Base-by-base conservation (phyloP, 2,113 vertebrate genomes). In the Odontesthes bonariensis region DNA sequence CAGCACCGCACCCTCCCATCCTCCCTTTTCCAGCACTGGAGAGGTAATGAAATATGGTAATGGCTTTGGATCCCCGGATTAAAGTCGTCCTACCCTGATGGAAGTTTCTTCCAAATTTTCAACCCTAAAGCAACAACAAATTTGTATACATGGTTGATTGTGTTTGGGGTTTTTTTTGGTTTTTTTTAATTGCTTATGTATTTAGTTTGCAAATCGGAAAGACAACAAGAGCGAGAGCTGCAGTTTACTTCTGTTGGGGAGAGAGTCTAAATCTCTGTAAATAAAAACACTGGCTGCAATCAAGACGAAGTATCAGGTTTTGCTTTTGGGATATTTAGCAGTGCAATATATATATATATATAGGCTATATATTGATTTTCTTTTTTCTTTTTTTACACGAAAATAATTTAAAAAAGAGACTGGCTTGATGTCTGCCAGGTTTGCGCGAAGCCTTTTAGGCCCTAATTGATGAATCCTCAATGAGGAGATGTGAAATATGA, bases 1-100 rank as follows among this genome's bases (percentile, higher is more conserved):
- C 49, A 1, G 38, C 20, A 6, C 42, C 44, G 14, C 44, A 6
- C 69, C 66, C 68, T 52, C 72, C 75, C 61, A 54, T 61, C 74
- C 75, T 73, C 72, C 80, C 69, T 71, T 80, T 88, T 83, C 63
- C 70, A 82, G 72, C 80, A 69, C 81, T 82, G 77, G 55, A 85
- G 83, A 90, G 86, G 84, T 92, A 93, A 93, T 94, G 90, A 90
- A 92, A 92, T 93, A 92, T 94, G 91, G 76, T 93, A 92, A 92
- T 93, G 70, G 23, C 0, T 87, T 86, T 82, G 87, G 82, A 91
- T 83, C 85, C 86, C 79, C 82, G 86, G 87, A 91, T 92, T 93
- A 91, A 88, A 93, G 75, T 90, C 91, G 77, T 88, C 83, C 88
- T 85, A 88, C 84, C 72, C 86, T 92, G 86, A 92, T 91, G 83